phyloP scores from a whole-genome alignment of 35 echinoderm and acorn worm genomes.

The Ophioderma brevispina region DNA sequence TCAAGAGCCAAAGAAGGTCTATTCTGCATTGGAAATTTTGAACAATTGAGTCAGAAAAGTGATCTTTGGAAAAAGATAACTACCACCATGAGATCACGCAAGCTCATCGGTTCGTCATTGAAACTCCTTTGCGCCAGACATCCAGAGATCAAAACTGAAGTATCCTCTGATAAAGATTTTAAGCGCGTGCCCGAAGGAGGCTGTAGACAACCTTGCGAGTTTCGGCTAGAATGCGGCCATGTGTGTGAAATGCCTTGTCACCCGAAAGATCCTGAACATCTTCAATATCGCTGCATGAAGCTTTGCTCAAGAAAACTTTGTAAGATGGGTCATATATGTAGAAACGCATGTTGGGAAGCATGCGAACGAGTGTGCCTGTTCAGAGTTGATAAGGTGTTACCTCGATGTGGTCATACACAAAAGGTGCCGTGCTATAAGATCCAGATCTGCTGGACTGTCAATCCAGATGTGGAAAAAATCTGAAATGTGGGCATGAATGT shows the following conservation, averaged over 20 bases:
- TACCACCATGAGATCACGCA: background rate
- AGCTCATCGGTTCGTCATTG: conserved; percentile 31
- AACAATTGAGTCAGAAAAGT: conserved; percentile 42
- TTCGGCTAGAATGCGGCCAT: conserved; percentile 76
- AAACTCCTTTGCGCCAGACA: conserved; percentile 76
- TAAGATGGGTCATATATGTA: conserved; percentile 48
- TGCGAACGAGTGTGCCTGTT: conserved; percentile 15
- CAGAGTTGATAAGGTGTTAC: background rate
- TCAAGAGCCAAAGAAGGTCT: conserved; percentile 82
- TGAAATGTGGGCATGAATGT: conserved; percentile 39
- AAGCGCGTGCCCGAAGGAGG: conserved; percentile 71
- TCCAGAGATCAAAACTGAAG: conserved; percentile 24
- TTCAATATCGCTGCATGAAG: conserved; percentile 49
- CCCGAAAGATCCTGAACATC: conserved; percentile 65
- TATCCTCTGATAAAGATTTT: conserved; percentile 54
- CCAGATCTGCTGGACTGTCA: background rate
- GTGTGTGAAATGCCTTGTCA: conserved; percentile 77
- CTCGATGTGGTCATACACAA: conserved; percentile 26
- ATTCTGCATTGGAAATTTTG: conserved; percentile 85
- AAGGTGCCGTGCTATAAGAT: background rate
- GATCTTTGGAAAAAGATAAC: conserved; percentile 66
- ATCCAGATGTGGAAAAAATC: background rate
- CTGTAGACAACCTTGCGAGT: conserved; percentile 64
- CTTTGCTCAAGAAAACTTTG: conserved; percentile 42
- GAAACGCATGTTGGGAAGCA: conserved; percentile 28